Evolutionary conservation across 2,113 vertebrate species (phyloP), one percentile per base, ranked within the genome.

Genomic region (Pimephales promelas): DNA sequence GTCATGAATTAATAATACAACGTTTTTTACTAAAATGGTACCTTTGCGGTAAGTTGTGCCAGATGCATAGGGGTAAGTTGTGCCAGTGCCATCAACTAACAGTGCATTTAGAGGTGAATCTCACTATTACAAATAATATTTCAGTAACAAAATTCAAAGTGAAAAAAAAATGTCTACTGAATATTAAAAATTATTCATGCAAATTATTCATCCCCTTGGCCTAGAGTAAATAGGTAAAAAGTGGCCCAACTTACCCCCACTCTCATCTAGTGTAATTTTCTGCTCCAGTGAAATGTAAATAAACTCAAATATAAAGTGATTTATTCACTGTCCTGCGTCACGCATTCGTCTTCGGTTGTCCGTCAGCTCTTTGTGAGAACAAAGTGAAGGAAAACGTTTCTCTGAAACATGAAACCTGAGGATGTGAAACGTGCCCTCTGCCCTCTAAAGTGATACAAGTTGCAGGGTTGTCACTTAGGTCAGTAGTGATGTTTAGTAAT

Each of bases 361-460:
- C 76, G 79, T 91, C 89, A 89, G 72, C 68, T 80, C 34, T 10
- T 34, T 43, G 59, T 36, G 84, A 88, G 88, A 91, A 90, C 91
- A 92, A 92, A 93, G 90, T 79, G 14, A 87, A 75, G n/a, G 70
- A 88, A 88, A 82, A 79, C 83, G 31, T 24, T 79, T 75, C 79
- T 59, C 66, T 87, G 92, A 91, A 92, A 94, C 89, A 68, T 84
- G 84, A 93, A 80, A 88, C 90, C 74, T 84, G 16, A 47, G 40
- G 72, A 90, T 91, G 87, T 88, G 89, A 91, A 89, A 88, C 56
- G 1, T 79, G 77, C 77, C 77, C 77, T 66, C 66, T 86, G 88
- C 90, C 89, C 90, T 90, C 64, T 92, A 87, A 92, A 90, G 90
- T 82, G 85, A 88, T 86, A 89, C 85, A 90, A 90, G 90, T 88